These are phyloP conservation scores for Tetranychus piercei DNA, from an alignment of 2,888 invertebrate genomes.

Conservation along the genomic window DNA sequence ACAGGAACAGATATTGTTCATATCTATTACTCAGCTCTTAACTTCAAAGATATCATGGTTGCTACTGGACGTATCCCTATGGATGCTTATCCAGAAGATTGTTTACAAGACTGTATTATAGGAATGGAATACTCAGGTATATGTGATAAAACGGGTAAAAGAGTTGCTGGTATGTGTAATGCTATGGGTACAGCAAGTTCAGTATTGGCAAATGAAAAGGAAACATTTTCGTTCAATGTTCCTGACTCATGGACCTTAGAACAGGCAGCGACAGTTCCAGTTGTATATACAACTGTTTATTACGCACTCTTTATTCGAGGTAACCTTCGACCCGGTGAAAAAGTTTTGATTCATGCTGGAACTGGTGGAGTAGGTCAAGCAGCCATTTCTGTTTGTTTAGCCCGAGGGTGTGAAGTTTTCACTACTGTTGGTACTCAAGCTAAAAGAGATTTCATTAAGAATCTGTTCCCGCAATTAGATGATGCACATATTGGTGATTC, in stretches of 20 bases:
- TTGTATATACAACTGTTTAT: slow-evolving; percentile 65
- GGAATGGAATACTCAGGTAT: slow-evolving; percentile 30
- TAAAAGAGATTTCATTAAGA: slow-evolving; percentile 32
- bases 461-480: slow-evolving; percentile 33
- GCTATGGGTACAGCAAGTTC: slow-evolving; percentile 36
- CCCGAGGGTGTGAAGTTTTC: slow-evolving; percentile 34
- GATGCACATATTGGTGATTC: slow-evolving; percentile 35
- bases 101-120: slow-evolving; percentile 42
- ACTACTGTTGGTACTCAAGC: slow-evolving; percentile 35
- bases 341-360: slow-evolving; percentile 35
- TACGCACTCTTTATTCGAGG: slow-evolving; percentile 78
- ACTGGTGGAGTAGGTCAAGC: slow-evolving; percentile 39
- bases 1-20: slow-evolving; percentile 31
- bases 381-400: slow-evolving; percentile 38
- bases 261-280: slow-evolving; percentile 77
- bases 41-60: slow-evolving; percentile 37
- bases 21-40: slow-evolving; percentile 35
- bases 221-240: slow-evolving; percentile 44
- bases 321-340: slow-evolving; percentile 44
- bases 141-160: slow-evolving; percentile 28
- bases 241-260: slow-evolving; percentile 42
- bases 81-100: slow-evolving; percentile 61
- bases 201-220: slow-evolving; percentile 31
- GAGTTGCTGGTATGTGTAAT: slow-evolving; percentile 33
- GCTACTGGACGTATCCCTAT: slow-evolving; percentile 65